These are phyloP conservation scores for Alentia gelatinosa DNA, from an alignment of 2,888 invertebrate species.

Conservation along the genomic window DNA sequence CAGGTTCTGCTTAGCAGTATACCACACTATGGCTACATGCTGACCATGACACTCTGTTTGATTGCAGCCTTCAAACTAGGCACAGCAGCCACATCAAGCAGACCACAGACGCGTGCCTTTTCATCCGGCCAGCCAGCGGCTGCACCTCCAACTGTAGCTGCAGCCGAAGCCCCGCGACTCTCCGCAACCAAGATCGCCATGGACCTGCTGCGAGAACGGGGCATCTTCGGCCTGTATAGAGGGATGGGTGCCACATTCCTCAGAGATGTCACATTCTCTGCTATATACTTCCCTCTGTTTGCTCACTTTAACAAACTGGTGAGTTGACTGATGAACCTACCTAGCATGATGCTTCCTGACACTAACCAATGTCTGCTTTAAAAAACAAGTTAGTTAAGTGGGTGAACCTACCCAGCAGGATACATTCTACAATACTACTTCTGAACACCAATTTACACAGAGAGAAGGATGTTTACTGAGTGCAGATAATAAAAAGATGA, in stretches of 20 bases:
- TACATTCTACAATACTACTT: too few species aligned
- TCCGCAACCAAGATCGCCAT: conserved; percentile 91
- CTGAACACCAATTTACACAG: too few species aligned
- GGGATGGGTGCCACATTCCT: conserved; percentile 95
- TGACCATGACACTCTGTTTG: too few species aligned
- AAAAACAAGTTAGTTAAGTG: too few species aligned
- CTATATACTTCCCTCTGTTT: conserved; percentile 98
- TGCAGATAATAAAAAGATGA: too few species aligned
- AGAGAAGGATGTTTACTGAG: too few species aligned
- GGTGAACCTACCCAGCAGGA: too few species aligned
- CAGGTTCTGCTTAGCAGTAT: too few species aligned
- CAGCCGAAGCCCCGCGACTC: conserved; percentile 60
- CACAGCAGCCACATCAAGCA: background rate
- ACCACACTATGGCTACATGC: too few species aligned
- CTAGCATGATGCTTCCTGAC: too few species aligned
- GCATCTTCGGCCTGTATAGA: conserved; percentile 95
- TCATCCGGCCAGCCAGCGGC: conserved; percentile 19
- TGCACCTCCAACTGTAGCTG: background rate
- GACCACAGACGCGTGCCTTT: conserved; percentile 45
- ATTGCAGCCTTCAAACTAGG: background rate
- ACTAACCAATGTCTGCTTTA: too few species aligned
- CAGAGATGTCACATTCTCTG: conserved; percentile 96
- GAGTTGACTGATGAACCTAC: too few species aligned
- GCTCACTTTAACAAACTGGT: conserved; percentile 93
- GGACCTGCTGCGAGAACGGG: conserved; percentile 89